These are phyloP conservation scores for Galeruca laticollis DNA, from an alignment of 2,888 invertebrate species.

Conservation along the genomic window DNA sequence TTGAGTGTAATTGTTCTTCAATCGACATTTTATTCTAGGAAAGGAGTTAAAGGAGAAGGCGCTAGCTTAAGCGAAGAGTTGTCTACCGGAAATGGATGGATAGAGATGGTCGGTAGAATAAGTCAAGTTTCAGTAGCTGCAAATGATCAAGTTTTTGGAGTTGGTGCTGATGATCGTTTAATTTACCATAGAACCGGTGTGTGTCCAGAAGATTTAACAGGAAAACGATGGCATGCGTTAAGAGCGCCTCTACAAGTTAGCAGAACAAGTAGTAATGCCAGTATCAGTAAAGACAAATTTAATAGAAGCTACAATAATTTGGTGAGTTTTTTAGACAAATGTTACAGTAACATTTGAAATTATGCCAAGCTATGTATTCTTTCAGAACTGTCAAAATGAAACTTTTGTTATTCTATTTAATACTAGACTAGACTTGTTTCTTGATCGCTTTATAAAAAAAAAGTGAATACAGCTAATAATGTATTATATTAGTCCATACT, in stretches of 20 bases:
- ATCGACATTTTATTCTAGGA: slow-evolving; percentile 41
- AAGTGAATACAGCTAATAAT: too few species aligned
- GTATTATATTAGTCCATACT: too few species aligned
- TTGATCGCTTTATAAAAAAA: too few species aligned
- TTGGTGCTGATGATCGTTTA: slow-evolving; percentile 84
- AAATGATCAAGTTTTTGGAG: slow-evolving; percentile 88
- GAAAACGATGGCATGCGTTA: slow-evolving; percentile 87
- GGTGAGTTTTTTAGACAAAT: slow-evolving; percentile 59
- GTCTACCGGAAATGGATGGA: slow-evolving; percentile 87
- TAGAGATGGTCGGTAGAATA: slow-evolving; percentile 91
- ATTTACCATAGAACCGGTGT: slow-evolving; percentile 86
- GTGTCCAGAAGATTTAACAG: slow-evolving; percentile 80
- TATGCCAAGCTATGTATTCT: too few species aligned
- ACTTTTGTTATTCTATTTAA: too few species aligned
- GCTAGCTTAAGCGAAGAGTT: slow-evolving; percentile 81
- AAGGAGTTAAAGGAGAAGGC: slow-evolving; percentile 71
- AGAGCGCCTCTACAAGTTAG: slow-evolving; percentile 86
- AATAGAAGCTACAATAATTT: slow-evolving; percentile 76
- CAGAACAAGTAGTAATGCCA: slow-evolving; percentile 84
- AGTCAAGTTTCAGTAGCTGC: slow-evolving; percentile 85
- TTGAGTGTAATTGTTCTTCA: not conserved
- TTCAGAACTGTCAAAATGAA: too few species aligned
- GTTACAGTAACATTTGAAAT: not conserved
- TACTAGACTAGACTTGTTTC: too few species aligned
- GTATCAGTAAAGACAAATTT: slow-evolving; percentile 67